These are phyloP conservation scores for Coccyzus lansbergi DNA, from an alignment of 2,797 vertebrate genomes.

Conservation along the genomic window DNA sequence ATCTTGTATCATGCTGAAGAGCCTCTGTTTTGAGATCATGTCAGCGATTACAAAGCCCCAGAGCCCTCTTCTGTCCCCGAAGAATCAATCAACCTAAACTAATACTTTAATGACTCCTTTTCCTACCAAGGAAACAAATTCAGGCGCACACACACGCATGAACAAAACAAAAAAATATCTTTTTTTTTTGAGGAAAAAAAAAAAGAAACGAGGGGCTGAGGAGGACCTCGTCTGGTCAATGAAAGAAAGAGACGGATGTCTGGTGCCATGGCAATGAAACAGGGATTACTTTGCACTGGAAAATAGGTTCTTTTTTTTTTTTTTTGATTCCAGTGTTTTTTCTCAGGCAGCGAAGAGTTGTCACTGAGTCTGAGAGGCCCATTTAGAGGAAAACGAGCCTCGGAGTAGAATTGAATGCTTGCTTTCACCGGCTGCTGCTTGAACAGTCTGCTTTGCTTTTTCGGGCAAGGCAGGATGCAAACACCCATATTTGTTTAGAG, in stretches of 20 bases:
- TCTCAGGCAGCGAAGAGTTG: conserved; percentile 77
- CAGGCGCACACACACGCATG: neutral
- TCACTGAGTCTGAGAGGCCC: conserved; percentile 74
- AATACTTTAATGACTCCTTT: conserved; percentile 78
- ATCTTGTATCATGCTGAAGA: conserved; percentile 25
- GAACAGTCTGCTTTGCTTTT: conserved; percentile 68
- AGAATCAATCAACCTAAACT: conserved; percentile 74
- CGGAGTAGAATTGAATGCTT: conserved; percentile 65
- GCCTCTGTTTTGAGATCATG: conserved; percentile 40
- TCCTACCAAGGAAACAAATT: conserved; percentile 75
- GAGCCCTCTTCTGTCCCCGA: conserved; percentile 59
- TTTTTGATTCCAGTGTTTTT: conserved; percentile 47
- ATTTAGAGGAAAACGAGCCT: conserved; percentile 71
- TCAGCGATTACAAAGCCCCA: conserved; percentile 64
- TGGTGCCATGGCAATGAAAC: conserved; percentile 92
- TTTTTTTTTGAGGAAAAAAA: neutral
- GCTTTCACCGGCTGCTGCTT: conserved; percentile 66
- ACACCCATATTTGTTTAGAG: conserved; percentile 51
- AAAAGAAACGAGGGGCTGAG: conserved; percentile 84
- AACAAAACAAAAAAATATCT: conserved; percentile 25
- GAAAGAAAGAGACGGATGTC: conserved; percentile 87
- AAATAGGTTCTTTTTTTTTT: conserved; percentile 68
- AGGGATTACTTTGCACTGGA: conserved; percentile 89
- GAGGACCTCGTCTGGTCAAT: conserved; percentile 89
- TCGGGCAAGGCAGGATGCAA: conserved; percentile 67